Conservation (phyloP, 2,888 invertebrate genomes). For the Ptychoptera contaminata region DNA sequence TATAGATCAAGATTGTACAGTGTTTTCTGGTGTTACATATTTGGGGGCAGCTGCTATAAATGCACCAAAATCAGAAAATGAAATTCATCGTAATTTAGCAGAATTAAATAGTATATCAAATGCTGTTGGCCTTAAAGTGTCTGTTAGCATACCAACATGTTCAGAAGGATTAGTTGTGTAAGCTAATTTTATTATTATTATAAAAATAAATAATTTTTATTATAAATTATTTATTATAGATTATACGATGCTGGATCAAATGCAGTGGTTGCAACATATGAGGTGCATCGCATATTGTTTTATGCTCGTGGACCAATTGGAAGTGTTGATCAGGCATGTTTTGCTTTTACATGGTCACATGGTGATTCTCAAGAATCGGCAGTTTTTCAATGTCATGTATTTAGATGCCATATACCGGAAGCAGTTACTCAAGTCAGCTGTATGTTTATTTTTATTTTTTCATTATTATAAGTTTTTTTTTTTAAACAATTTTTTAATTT, state of each 20-base stretch:
- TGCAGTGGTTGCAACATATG: slow-evolving; percentile 63
- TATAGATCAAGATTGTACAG: slow-evolving; percentile 76
- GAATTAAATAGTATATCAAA: slow-evolving; percentile 60
- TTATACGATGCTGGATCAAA: slow-evolving; percentile 71
- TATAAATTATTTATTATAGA: slow-evolving; percentile 31
- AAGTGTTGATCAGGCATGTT: slow-evolving; percentile 79
- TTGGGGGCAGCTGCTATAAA: slow-evolving; percentile 82
- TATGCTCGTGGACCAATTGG: slow-evolving; percentile 81
- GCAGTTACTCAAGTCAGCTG: slow-evolving; percentile 69
- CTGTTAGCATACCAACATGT: slow-evolving; percentile 81
- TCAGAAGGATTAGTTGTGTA: slow-evolving; percentile 89
- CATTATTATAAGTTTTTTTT: slow-evolving; percentile 6
- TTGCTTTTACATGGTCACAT: slow-evolving; percentile 95
- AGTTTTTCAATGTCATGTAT: slow-evolving; percentile 94
- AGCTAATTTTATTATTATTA: slow-evolving; percentile 27
- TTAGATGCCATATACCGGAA: slow-evolving; percentile 87
- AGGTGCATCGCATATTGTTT: slow-evolving; percentile 84
- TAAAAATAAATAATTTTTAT: slow-evolving; percentile 4
- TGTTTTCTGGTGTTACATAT: slow-evolving; percentile 86
- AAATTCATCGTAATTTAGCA: slow-evolving; percentile 86
- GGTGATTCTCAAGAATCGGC: slow-evolving; percentile 77
- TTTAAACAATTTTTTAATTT: slow-evolving; percentile 5
- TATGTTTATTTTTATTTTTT: slow-evolving; percentile 30
- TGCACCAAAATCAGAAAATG: slow-evolving; percentile 80
- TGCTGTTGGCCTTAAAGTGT: slow-evolving; percentile 65